Evolutionary conservation across 1,140 invertebrate genomes (phyloP), one percentile per base, ranked within the genome.

Genomic region (Drusus annulatus): DNA sequence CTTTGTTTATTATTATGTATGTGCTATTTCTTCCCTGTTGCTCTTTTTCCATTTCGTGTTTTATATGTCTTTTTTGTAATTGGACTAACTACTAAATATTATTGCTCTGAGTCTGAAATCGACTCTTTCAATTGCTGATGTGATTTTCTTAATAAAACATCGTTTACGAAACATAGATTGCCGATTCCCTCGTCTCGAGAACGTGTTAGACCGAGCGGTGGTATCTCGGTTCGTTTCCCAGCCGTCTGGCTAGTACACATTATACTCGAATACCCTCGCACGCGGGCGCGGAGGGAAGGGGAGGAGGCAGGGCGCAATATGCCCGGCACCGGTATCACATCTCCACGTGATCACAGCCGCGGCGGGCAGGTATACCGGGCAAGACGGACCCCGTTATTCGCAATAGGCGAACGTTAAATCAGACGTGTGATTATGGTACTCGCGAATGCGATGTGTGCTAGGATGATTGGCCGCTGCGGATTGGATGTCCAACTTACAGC

Each of bases 401-500:
- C 54, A 50, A 76, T 76, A 76, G 74, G 36, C 74, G 52, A 76
- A 50, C 74, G 74, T 13, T 76, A 36, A 76, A 76, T 63, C 74
- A 3, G 31, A n/a, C 28, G 74, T 45, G 56, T 62, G 25, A 76
- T 62, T 76, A 76, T 76, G 74, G 74, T 76, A 76, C n/a, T n/a
- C n/a, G n/a, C n/a, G n/a, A 62, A 74, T 56, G 25, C 45, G 36
- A 69, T 69, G 65, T 69, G 65, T 45, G 17, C 65, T 19, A 36
- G 65, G 10, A 69, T 69, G 65, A 51, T 50, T 69, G 36, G 65
- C 36, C n/a, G 17, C 17, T 63, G 62, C 16, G 62, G 62, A 63
- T 63, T 63, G 62, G 21, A 63, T n/a, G 25, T 15, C 16, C 8
- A 25, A 63, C 62, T 63, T 8, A 21, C 21, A 13, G 1, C 62